Conservation (phyloP, 2,113 vertebrate genomes). For the Gavialis gangeticus region DNA sequence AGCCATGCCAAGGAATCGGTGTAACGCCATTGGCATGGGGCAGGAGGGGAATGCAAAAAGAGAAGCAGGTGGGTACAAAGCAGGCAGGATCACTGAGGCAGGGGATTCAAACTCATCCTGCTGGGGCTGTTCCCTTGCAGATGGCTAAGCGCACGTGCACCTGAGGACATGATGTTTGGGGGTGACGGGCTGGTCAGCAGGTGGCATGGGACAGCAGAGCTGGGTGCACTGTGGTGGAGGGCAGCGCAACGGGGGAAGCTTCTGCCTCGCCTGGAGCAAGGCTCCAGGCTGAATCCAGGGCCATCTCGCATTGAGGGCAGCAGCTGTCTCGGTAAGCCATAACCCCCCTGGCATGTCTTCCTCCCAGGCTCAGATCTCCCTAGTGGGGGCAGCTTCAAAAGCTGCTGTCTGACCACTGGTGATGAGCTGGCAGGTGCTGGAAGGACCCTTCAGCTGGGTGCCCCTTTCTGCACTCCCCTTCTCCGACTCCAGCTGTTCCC, state of each 20-base stretch:
- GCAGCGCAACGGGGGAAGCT: neutral
- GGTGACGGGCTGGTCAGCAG: neutral
- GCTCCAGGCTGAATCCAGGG: too few relatives aligned
- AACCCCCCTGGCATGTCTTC: too few relatives aligned
- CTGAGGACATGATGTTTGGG: neutral
- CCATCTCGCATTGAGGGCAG: too few relatives aligned
- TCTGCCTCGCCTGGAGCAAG: neutral
- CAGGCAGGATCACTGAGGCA: neutral
- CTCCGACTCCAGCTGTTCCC: neutral
- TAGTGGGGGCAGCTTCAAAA: too few relatives aligned
- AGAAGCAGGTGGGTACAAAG: neutral
- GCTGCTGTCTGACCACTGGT: neutral
- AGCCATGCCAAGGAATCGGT: neutral
- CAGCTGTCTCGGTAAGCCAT: too few relatives aligned
- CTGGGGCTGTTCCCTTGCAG: neutral
- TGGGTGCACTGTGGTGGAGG: neutral
- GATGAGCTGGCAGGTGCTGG: neutral
- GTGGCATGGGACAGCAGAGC: neutral
- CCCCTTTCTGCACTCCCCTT: rapidly evolving
- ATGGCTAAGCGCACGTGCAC: neutral
- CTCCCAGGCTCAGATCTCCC: neutral
- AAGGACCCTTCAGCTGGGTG: neutral
- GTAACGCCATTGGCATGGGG: neutral
- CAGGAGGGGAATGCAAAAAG: neutral
- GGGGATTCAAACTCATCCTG: neutral